phyloP scores from a whole-genome alignment of 2,888 invertebrate genomes.

The Caradrina clavipalpis region DNA sequence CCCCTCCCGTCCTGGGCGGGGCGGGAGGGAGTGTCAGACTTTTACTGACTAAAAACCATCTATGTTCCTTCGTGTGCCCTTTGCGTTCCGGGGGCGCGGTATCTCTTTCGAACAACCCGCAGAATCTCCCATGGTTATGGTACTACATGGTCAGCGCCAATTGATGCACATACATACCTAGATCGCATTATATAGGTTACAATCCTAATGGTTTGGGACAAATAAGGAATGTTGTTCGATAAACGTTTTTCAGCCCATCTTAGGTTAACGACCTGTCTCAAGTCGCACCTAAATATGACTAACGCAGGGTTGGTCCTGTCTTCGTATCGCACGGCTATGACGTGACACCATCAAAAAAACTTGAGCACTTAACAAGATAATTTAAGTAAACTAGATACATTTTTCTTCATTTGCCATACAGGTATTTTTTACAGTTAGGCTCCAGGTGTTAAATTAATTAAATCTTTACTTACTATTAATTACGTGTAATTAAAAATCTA shows the following conservation, averaged over 20 bases:
- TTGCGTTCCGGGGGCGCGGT: too few relatives aligned
- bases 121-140: too few relatives aligned
- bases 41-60: too few relatives aligned
- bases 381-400: not conserved
- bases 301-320: not conserved
- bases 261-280: not conserved
- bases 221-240: not conserved
- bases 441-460: not conserved
- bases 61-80: too few relatives aligned
- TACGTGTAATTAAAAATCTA: not conserved
- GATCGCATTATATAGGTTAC: not conserved
- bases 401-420: conserved; percentile 1
- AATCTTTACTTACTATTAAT: too few relatives aligned
- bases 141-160: not conserved
- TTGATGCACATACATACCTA: not conserved
- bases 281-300: conserved; percentile 13
- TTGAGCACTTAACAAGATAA: not conserved
- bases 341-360: not conserved
- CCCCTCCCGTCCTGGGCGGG: too few relatives aligned
- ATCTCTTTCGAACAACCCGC: too few relatives aligned
- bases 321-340: not conserved
- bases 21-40: too few relatives aligned
- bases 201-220: not conserved
- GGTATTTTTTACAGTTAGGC: not conserved
- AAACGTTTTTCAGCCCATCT: not conserved